Evolutionary conservation across 2,797 vertebrate species (phyloP).

Genomic region (Huso huso): DNA sequence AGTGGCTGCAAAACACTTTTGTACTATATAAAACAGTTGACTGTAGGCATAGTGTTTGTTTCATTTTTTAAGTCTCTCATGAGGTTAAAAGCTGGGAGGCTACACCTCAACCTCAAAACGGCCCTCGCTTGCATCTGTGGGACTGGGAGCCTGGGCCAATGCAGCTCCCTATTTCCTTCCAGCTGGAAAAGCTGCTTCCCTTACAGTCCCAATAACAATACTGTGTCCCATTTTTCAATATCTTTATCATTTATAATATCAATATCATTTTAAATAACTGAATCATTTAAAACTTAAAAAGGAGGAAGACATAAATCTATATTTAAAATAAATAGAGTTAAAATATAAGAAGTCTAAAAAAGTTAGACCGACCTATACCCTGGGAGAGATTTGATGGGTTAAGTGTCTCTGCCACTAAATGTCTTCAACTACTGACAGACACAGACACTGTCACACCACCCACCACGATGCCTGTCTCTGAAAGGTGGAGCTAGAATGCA

Average conservation of each 20-base stretch:
- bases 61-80: not conserved
- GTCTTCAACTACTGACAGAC: slow-evolving; percentile 73
- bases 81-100: not conserved
- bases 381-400: slow-evolving; percentile 77
- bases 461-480: slow-evolving; percentile 75
- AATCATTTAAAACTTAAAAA: slow-evolving; percentile 1
- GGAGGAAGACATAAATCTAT: slow-evolving; percentile 48
- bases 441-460: slow-evolving; percentile 74
- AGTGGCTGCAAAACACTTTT: slow-evolving; percentile 68
- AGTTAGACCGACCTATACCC: slow-evolving; percentile 76
- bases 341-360: slow-evolving; percentile 66
- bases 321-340: slow-evolving; percentile 14
- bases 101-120: not conserved
- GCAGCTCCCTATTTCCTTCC: not conserved
- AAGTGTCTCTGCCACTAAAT: slow-evolving; percentile 76
- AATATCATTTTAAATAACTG: slow-evolving; percentile 1
- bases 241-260: not conserved
- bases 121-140: slow-evolving; percentile 17
- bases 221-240: slow-evolving; percentile 7
- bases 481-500: slow-evolving; percentile 78
- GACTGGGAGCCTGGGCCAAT: slow-evolving; percentile 5
- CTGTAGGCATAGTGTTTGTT: not conserved
- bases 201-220: slow-evolving; percentile 11
- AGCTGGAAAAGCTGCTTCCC: slow-evolving; percentile 12
- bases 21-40: slow-evolving; percentile 40